phyloP scores from a whole-genome alignment of 2,888 invertebrate genomes.

The Nebria brevicollis region DNA sequence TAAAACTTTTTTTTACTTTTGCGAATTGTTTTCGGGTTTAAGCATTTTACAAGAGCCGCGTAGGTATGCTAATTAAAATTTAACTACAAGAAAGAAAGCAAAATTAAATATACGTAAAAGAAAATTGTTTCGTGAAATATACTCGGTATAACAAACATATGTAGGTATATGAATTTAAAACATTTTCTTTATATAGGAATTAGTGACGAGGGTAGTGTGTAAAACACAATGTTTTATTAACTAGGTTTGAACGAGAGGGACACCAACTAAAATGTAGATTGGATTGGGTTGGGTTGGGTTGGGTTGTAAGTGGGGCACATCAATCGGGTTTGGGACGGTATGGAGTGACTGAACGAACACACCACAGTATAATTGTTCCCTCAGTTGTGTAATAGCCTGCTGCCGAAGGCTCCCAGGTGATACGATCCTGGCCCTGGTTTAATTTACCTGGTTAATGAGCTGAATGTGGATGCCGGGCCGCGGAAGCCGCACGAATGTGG shows the following conservation, averaged over 20 bases:
- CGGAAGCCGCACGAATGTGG: conserved; percentile 11
- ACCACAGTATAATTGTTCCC: conserved; percentile 50
- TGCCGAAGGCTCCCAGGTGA: conserved; percentile 58
- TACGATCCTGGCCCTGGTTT: conserved; percentile 54
- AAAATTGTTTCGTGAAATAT: too few species aligned
- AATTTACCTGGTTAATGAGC: conserved; percentile 63
- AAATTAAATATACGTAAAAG: too few species aligned
- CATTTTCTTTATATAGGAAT: background rate
- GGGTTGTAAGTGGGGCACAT: conserved; percentile 41
- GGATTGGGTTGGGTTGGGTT: conserved; percentile 40
- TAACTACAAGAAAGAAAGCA: too few species aligned
- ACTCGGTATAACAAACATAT: too few species aligned
- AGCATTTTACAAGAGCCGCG: background rate
- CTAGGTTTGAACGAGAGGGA: background rate
- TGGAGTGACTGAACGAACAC: conserved; percentile 47
- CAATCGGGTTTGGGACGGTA: conserved; percentile 46
- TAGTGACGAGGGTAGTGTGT: background rate
- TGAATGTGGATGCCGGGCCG: conserved; percentile 54
- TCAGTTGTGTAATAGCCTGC: conserved; percentile 50
- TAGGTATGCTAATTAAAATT: too few species aligned
- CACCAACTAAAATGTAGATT: background rate
- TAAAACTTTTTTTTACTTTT: conserved; percentile 7
- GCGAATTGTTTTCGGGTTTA: background rate
- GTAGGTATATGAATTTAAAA: too few species aligned
- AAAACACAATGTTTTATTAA: background rate